A percentile compares a stretch with the other conserved stretches of the same genome.
Evolutionary conservation across 1,140 invertebrate genomes (phyloP).

Genomic region (Choristoneura fumiferana): DNA sequence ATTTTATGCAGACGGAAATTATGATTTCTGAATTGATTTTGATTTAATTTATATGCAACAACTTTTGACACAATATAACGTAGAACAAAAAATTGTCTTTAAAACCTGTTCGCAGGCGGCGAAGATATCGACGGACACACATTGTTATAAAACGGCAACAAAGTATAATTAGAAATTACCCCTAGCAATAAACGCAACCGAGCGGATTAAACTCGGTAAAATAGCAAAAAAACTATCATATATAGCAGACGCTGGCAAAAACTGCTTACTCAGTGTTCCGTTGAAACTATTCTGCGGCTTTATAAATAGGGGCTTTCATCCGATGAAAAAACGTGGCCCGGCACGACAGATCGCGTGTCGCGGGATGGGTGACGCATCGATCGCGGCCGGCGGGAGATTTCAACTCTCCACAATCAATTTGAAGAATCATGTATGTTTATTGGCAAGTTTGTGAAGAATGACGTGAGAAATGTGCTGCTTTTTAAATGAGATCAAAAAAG

Average conservation of each 20-base stretch:
- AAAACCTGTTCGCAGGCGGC: too few relatives aligned
- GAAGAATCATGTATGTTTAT: neutral
- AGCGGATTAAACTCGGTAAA: slow-evolving; percentile 27
- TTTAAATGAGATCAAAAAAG: too few relatives aligned
- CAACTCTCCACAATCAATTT: neutral
- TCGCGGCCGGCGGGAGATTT: slow-evolving; percentile 30
- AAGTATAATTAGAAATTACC: too few relatives aligned
- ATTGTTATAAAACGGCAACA: too few relatives aligned
- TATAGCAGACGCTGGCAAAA: slow-evolving; percentile 50
- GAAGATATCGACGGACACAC: too few relatives aligned
- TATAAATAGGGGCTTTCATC: slow-evolving; percentile 69
- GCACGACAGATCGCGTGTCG: slow-evolving; percentile 67
- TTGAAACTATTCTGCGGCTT: slow-evolving; percentile 64
- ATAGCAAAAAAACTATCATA: slow-evolving; percentile 36
- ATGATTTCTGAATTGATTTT: too few relatives aligned
- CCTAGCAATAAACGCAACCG: too few relatives aligned
- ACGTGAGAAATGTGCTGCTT: slow-evolving; percentile 39
- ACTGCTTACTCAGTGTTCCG: slow-evolving; percentile 56
- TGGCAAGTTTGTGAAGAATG: slow-evolving; percentile 11
- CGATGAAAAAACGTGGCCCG: slow-evolving; percentile 55
- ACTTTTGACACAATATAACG: too few relatives aligned
- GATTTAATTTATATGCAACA: too few relatives aligned
- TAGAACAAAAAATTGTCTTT: too few relatives aligned
- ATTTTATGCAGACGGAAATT: too few relatives aligned
- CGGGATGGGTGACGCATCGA: slow-evolving; percentile 49